Conservation (phyloP, 2,113 vertebrate genomes). For the Rhadina sibilatrix region DNA sequence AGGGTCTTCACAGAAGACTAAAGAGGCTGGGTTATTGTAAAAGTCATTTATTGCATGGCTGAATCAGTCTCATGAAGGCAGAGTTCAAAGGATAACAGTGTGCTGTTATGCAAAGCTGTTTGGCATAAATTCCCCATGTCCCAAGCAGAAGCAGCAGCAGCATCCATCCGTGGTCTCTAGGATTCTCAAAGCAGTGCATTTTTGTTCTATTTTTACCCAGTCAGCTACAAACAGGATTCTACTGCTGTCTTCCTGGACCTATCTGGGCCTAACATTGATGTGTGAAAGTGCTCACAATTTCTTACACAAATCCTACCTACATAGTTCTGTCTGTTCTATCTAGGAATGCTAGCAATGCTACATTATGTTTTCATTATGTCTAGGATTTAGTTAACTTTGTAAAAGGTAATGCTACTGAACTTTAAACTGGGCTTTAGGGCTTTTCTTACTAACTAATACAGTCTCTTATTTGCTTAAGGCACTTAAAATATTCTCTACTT, state of each 20-base stretch:
- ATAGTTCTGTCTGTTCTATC: neutral
- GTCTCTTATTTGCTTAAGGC: neutral
- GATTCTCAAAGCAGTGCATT: neutral
- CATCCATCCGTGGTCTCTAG: neutral
- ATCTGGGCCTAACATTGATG: neutral
- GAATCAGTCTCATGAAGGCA: neutral
- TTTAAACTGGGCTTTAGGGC: neutral
- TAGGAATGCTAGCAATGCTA: neutral
- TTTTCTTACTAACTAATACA: neutral
- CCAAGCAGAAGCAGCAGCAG: neutral
- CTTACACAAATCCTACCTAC: neutral
- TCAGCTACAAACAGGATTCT: neutral
- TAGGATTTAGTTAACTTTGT: neutral
- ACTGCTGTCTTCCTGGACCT: neutral
- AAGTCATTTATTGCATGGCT: neutral
- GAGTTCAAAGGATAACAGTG: neutral
- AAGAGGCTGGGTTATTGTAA: neutral
- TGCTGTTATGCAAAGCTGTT: neutral
- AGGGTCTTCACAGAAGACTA: neutral
- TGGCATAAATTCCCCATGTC: neutral
- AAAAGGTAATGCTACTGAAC: neutral
- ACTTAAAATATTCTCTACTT: neutral
- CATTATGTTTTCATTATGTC: neutral
- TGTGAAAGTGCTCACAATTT: neutral
- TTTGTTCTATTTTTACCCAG: neutral